Conservation (phyloP, 92 coral and sea anemone genomes). For the Desmophyllum pertusum region DNA sequence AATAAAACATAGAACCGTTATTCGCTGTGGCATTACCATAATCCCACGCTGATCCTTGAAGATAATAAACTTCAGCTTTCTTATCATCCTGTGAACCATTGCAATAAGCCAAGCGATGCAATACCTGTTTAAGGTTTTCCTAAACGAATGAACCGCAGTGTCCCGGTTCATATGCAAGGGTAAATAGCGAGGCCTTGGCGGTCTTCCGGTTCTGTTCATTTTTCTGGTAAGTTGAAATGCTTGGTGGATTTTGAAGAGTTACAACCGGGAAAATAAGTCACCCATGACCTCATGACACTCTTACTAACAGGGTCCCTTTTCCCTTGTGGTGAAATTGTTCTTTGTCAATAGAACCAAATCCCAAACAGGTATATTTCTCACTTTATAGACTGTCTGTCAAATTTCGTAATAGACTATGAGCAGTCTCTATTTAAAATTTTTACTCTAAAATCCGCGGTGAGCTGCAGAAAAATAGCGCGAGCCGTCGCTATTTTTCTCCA, state of each 20-base stretch:
- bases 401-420: too few relatives aligned
- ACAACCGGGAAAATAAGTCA: neutral
- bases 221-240: constrained; percentile 5
- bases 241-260: neutral
- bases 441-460: too few relatives aligned
- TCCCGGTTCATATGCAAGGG: constrained; percentile 20
- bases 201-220: constrained; percentile 21
- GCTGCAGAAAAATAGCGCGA: too few relatives aligned
- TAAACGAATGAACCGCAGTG: constrained; percentile 4
- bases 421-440: too few relatives aligned
- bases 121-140: constrained; percentile 21
- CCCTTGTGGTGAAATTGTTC: neutral
- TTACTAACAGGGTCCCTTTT: neutral
- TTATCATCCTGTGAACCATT: neutral
- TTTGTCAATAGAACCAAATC: neutral
- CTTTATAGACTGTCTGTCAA: too few relatives aligned
- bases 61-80: constrained; percentile 5
- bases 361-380: neutral
- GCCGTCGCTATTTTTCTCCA: too few relatives aligned
- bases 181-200: constrained; percentile 14
- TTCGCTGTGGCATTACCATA: neutral
- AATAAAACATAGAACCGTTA: neutral
- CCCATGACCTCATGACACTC: neutral
- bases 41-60: neutral
- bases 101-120: constrained; percentile 27